These are phyloP conservation scores for Passerina amoena DNA, from an alignment of 2,113 vertebrate genomes.

Conservation along the genomic window DNA sequence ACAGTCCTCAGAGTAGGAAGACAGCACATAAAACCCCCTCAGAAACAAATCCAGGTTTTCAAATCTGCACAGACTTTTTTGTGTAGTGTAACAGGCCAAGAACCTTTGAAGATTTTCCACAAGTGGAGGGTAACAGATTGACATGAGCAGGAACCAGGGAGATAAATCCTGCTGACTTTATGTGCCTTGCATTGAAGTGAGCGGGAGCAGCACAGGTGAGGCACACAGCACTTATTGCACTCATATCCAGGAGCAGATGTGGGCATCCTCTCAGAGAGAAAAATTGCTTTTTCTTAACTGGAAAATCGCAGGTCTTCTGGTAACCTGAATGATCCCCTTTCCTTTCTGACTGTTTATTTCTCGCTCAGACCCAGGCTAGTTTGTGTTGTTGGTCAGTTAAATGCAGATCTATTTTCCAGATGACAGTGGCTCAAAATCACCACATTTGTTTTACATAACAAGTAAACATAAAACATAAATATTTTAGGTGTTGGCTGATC, in stretches of 20 bases:
- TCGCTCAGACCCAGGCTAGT: background rate
- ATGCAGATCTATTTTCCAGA: background rate
- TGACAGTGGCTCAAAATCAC: background rate
- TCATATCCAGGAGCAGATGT: background rate
- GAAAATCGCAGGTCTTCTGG: background rate
- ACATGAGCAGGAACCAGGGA: background rate
- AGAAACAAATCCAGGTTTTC: constrained; percentile 45
- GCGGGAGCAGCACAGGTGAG: background rate
- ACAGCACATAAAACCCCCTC: background rate
- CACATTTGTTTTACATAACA: background rate
- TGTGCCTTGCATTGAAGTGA: background rate
- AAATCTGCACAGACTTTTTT: background rate
- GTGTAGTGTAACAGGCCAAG: background rate
- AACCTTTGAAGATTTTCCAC: constrained; percentile 52
- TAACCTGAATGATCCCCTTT: background rate
- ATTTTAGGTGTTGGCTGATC: background rate
- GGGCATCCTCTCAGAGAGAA: background rate
- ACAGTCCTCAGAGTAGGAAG: background rate
- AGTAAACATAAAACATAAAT: background rate
- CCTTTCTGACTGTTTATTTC: background rate
- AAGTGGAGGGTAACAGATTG: constrained; percentile 37
- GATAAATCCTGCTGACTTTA: background rate
- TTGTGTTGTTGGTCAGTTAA: background rate
- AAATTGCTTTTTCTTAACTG: background rate
- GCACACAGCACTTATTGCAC: background rate